A percentile compares a stretch with the other conserved stretches of the same genome.
These are phyloP conservation scores for Nannoperca obscura DNA, from an alignment of 2,797 vertebrate species.

Conservation along the genomic window DNA sequence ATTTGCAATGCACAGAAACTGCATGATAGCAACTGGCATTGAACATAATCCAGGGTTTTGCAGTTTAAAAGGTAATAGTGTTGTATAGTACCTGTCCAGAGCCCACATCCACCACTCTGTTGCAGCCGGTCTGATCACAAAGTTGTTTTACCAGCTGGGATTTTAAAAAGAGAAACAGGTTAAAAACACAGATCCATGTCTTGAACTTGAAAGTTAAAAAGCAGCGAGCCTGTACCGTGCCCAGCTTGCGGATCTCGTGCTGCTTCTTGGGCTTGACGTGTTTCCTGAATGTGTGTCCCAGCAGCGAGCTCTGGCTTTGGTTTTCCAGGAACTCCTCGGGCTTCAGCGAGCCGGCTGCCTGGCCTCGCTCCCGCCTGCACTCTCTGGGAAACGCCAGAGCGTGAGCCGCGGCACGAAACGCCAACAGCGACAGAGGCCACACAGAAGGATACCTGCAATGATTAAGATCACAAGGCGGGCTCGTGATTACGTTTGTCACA, in stretches of 20 bases:
- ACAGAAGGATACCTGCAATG: conserved; percentile 84
- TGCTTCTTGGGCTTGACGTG: conserved; percentile 97
- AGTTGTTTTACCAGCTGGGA: conserved; percentile 89
- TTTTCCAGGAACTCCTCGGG: conserved; percentile 88
- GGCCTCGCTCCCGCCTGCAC: conserved; percentile 4
- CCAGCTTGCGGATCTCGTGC: conserved; percentile 92
- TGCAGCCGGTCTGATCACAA: conserved; percentile 85
- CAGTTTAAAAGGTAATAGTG: neutral
- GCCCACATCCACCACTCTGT: conserved; percentile 90
- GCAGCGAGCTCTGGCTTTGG: conserved; percentile 88
- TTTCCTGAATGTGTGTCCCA: conserved; percentile 91
- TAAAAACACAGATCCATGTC: neutral
- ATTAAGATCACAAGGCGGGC: neutral
- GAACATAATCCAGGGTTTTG: neutral
- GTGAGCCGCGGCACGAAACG: conserved; percentile 87
- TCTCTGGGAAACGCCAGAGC: conserved; percentile 87
- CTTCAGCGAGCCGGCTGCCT: neutral
- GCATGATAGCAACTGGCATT: no score
- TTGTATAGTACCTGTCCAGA: conserved; percentile 91
- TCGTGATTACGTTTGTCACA: neutral
- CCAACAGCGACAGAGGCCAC: conserved; percentile 94
- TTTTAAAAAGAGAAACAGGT: conserved; percentile 1
- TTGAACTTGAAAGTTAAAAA: neutral
- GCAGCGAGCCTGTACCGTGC: conserved; percentile 70
- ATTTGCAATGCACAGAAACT: neutral